phyloP scores from a whole-genome alignment of 2,113 vertebrate species.

The Oryctolagus cuniculus region DNA sequence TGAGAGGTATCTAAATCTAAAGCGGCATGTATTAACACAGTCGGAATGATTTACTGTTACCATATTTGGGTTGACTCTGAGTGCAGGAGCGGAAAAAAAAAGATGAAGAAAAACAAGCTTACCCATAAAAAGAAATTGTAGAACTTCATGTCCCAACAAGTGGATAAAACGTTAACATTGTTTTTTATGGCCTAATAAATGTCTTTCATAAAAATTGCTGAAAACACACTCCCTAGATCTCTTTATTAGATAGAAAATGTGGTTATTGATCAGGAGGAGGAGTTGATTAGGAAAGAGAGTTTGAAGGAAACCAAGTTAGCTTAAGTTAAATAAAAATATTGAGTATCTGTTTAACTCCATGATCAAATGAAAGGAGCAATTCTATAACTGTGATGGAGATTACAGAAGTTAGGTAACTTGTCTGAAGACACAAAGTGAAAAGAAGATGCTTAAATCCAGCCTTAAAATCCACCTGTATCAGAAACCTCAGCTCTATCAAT shows the following conservation, averaged over 20 bases:
- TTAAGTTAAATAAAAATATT: constrained; percentile 18
- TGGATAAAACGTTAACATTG: constrained; percentile 76
- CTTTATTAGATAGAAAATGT: constrained; percentile 73
- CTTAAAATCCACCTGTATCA: not conserved
- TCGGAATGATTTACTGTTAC: constrained; percentile 71
- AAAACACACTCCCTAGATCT: constrained; percentile 66
- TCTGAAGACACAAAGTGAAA: constrained; percentile 6
- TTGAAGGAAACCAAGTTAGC: not conserved
- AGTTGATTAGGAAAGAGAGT: not conserved
- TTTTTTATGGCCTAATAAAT: constrained; percentile 80
- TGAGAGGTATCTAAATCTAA: not conserved
- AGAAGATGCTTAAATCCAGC: constrained; percentile 27
- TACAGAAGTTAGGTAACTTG: not conserved
- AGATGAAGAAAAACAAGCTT: constrained; percentile 76
- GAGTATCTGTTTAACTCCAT: not conserved
- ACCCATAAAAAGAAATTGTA: constrained; percentile 75
- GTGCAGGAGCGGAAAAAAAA: not conserved
- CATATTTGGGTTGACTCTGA: constrained; percentile 65
- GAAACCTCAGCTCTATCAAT: not conserved
- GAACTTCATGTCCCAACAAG: constrained; percentile 78
- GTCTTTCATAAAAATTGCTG: constrained; percentile 77
- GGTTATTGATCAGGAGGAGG: constrained; percentile 69
- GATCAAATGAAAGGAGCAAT: constrained; percentile 37
- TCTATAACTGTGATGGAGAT: constrained; percentile 9
- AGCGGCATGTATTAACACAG: not conserved